A percentile compares a stretch with the other conserved stretches of the same genome.
Evolutionary conservation across 2,888 invertebrate genomes (phyloP).

Genomic region (Parnassius mnemosyne): DNA sequence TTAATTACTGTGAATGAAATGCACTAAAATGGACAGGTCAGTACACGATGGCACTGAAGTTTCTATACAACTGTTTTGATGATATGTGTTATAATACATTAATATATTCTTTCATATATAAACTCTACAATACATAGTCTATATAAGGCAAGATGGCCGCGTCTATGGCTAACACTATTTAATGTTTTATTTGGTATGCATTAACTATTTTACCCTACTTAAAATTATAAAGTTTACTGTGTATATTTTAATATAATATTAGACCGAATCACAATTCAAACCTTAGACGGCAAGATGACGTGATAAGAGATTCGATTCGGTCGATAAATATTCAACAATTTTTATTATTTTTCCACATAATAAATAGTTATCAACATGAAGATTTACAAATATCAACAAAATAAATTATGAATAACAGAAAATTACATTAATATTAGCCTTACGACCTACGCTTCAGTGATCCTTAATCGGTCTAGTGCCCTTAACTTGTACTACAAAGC

Average conservation of each 20-base stretch:
- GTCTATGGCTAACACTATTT: slow-evolving; percentile 65
- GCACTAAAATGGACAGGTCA: slow-evolving; percentile 72
- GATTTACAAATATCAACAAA: slow-evolving; percentile 81
- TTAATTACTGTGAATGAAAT: slow-evolving; percentile 75
- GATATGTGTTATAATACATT: slow-evolving; percentile 56
- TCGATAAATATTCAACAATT: slow-evolving; percentile 76
- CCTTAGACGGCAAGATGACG: slow-evolving; percentile 43
- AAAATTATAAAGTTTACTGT: slow-evolving; percentile 56
- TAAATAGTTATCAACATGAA: slow-evolving; percentile 80
- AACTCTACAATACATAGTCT: slow-evolving; percentile 43
- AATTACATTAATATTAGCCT: slow-evolving; percentile 72
- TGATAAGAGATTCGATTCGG: slow-evolving; percentile 59
- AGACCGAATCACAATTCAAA: slow-evolving; percentile 56
- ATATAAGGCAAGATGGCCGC: slow-evolving; percentile 77
- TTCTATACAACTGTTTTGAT: slow-evolving; percentile 45
- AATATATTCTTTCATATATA: slow-evolving; percentile 41
- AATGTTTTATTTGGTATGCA: slow-evolving; percentile 60
- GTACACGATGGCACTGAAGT: slow-evolving; percentile 44
- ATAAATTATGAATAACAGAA: slow-evolving; percentile 81
- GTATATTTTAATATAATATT: slow-evolving; percentile 68
- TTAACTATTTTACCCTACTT: slow-evolving; percentile 63
- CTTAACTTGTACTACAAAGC: slow-evolving; percentile 74
- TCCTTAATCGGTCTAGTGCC: slow-evolving; percentile 61
- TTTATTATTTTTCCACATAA: slow-evolving; percentile 73
- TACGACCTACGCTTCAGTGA: slow-evolving; percentile 60